Conservation (phyloP, 2,113 vertebrate genomes). For the Neopipo cinnamomea region DNA sequence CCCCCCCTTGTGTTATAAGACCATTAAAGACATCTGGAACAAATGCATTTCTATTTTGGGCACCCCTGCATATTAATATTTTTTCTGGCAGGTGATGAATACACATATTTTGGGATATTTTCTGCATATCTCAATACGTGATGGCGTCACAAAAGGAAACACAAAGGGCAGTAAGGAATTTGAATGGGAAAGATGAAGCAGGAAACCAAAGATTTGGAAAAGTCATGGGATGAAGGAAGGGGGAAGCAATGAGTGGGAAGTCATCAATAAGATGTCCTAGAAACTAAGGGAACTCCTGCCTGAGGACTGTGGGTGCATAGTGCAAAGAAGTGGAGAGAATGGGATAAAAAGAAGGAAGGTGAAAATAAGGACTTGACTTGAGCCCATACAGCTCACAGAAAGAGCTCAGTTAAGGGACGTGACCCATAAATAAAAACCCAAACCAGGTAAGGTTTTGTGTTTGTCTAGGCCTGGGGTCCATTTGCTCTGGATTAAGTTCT, state of each 20-base stretch:
- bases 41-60: neutral
- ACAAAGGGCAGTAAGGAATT: neutral
- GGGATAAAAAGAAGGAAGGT: neutral
- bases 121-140: neutral
- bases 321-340: neutral
- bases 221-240: neutral
- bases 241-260: neutral
- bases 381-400: neutral
- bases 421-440: neutral
- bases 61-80: neutral
- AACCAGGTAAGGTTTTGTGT: neutral
- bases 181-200: neutral
- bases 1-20: neutral
- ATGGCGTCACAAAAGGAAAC: neutral
- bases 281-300: neutral
- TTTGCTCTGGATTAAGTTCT: neutral
- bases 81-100: neutral
- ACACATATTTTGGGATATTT: neutral
- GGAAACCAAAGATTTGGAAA: neutral
- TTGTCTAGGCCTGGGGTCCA: neutral
- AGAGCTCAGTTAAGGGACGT: neutral
- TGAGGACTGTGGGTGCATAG: neutral
- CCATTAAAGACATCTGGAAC: neutral
- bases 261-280: neutral
- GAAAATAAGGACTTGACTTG: fast-evolving